Conservation (phyloP, 1,140 invertebrate species). For the Luehdorfia chinensis region DNA sequence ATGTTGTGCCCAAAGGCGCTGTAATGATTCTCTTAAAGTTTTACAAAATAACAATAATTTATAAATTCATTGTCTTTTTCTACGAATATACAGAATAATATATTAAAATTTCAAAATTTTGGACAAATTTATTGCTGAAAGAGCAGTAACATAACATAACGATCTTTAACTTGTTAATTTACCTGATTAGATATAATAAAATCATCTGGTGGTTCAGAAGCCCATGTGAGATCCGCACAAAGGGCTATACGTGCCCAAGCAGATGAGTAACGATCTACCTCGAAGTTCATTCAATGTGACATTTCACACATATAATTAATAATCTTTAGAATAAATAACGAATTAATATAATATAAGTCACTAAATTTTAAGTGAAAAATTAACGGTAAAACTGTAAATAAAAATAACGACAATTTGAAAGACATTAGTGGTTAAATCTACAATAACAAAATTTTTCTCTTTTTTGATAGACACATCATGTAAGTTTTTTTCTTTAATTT, state of each 20-base stretch:
- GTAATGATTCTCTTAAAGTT: slow-evolving; percentile 20
- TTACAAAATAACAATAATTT: neutral
- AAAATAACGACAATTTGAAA: slow-evolving; percentile 72
- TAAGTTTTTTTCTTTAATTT: slow-evolving; percentile 68
- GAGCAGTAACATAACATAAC: too few species aligned
- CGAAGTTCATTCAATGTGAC: slow-evolving; percentile 75
- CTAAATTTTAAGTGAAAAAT: slow-evolving; percentile 65
- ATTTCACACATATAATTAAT: slow-evolving; percentile 64
- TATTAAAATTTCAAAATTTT: too few species aligned
- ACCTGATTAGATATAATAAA: slow-evolving; percentile 71
- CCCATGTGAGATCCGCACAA: slow-evolving; percentile 71
- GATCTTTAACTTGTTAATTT: too few species aligned
- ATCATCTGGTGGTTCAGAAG: slow-evolving; percentile 63
- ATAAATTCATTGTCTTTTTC: too few species aligned
- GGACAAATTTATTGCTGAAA: too few species aligned
- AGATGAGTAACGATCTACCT: slow-evolving; percentile 67
- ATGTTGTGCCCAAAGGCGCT: slow-evolving; percentile 69
- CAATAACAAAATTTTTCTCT: slow-evolving; percentile 71
- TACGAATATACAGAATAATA: too few species aligned
- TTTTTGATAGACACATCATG: slow-evolving; percentile 72
- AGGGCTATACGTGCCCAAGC: slow-evolving; percentile 71
- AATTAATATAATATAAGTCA: slow-evolving; percentile 66
- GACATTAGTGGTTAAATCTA: slow-evolving; percentile 72
- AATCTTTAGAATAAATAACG: slow-evolving; percentile 59
- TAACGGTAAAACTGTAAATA: slow-evolving; percentile 68